phyloP scores from a whole-genome alignment of 2,797 vertebrate genomes.

The Carduelis carduelis region DNA sequence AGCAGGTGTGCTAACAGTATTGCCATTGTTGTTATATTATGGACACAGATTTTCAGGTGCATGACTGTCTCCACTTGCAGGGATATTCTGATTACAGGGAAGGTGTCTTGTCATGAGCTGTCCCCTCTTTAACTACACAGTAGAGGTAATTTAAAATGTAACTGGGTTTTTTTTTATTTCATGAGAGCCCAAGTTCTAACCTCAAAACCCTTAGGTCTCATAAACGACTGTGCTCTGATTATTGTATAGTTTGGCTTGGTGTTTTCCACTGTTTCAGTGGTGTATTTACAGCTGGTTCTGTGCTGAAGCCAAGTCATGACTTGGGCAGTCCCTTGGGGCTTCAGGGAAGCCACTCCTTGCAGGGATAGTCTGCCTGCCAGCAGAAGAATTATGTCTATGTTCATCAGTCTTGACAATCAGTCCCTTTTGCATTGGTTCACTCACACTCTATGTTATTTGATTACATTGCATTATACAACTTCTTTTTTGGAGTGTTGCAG shows the following conservation, averaged over 20 bases:
- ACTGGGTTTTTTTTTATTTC: neutral
- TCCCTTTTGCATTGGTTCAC: neutral
- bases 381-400: neutral
- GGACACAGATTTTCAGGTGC: neutral
- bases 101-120: neutral
- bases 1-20: neutral
- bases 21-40: neutral
- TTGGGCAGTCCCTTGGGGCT: neutral
- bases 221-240: neutral
- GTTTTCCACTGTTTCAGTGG: neutral
- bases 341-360: neutral
- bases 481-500: neutral
- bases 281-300: neutral
- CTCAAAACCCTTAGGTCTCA: neutral
- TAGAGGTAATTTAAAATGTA: neutral
- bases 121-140: neutral
- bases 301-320: neutral
- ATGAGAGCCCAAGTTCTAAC: neutral
- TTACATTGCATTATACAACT: neutral
- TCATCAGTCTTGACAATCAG: neutral
- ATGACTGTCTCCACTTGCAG: neutral
- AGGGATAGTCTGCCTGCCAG: neutral
- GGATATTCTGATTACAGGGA: neutral
- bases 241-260: neutral
- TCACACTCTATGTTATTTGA: neutral